phyloP scores from a whole-genome alignment of 2,113 vertebrate species.

The Pachyramphus minor region DNA sequence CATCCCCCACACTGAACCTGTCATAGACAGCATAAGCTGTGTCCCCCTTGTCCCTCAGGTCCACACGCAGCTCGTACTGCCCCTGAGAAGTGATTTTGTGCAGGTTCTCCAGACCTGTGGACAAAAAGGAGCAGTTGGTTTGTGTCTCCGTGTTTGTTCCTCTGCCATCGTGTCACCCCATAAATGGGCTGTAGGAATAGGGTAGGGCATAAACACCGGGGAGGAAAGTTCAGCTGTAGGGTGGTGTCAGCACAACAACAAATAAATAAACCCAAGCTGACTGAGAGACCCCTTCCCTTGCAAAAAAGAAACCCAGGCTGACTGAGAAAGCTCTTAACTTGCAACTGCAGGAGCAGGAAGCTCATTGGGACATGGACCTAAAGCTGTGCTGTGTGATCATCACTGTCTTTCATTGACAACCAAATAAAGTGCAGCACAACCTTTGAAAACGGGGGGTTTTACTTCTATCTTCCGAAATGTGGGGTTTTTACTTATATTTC shows the following conservation, averaged over 20 bases:
- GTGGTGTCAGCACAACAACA: neutral
- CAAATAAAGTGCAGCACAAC: accelerated
- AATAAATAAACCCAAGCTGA: neutral
- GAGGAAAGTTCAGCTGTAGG: neutral
- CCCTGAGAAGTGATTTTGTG: constrained; percentile 91
- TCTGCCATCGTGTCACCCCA: neutral
- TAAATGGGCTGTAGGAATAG: neutral
- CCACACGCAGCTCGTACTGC: constrained; percentile 92
- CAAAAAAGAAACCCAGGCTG: neutral
- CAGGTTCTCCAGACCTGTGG: constrained; percentile 88
- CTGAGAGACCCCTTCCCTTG: too few species aligned
- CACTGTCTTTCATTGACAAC: neutral
- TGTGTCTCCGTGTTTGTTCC: neutral
- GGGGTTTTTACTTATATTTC: neutral
- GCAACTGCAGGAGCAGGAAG: neutral
- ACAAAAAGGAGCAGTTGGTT: neutral
- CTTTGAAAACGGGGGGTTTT: neutral
- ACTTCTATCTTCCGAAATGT: neutral
- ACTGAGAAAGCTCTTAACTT: neutral
- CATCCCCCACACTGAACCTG: constrained; percentile 85
- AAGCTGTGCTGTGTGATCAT: neutral
- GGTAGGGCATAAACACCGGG: neutral
- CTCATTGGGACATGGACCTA: neutral
- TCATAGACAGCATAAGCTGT: constrained; percentile 88
- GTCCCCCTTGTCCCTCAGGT: constrained; percentile 86